These are phyloP conservation scores for Serinus canaria DNA, from an alignment of 2,113 vertebrate species.

Conservation along the genomic window DNA sequence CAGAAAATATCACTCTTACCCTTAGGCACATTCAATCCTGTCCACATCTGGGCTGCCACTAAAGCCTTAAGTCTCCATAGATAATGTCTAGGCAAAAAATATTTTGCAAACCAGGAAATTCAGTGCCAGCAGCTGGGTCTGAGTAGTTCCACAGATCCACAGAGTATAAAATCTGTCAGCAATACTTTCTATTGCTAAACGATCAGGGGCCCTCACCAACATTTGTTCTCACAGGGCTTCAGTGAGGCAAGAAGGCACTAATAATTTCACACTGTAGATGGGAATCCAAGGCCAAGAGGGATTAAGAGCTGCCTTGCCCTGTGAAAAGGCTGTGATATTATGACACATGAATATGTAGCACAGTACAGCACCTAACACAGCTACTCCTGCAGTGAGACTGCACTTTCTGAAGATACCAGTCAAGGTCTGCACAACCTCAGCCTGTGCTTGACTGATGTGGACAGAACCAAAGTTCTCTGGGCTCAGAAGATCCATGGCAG, in stretches of 20 bases:
- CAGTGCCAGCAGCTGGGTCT: not conserved
- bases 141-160: not conserved
- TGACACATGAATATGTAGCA: not conserved
- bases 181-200: not conserved
- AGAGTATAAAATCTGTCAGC: not conserved
- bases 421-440: not conserved
- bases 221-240: not conserved
- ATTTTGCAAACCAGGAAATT: not conserved
- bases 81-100: not conserved
- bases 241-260: not conserved
- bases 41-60: not conserved
- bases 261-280: not conserved
- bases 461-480: not conserved
- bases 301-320: not conserved
- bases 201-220: not conserved
- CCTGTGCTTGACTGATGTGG: not conserved
- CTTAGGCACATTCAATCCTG: conserved; percentile 11
- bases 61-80: not conserved
- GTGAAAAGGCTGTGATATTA: not conserved
- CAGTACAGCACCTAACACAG: not conserved
- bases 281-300: not conserved
- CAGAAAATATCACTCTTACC: conserved; percentile 39
- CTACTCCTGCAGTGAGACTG: not conserved
- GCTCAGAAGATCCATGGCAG: not conserved
- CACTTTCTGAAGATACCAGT: not conserved